Conservation (phyloP, 2,797 vertebrate species). For the Cryptoprocta ferox region DNA sequence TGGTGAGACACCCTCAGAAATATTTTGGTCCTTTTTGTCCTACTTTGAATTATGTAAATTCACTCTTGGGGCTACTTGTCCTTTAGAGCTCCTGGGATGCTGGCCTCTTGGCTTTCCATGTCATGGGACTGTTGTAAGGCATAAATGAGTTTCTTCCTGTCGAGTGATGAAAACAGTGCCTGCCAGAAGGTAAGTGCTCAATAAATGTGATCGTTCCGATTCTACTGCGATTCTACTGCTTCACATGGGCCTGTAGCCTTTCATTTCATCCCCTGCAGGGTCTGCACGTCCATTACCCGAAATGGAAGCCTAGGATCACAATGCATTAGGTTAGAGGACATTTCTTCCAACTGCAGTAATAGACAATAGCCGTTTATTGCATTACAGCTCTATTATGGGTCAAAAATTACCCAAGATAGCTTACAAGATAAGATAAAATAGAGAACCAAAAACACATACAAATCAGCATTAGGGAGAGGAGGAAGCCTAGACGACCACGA, state of each 20-base stretch:
- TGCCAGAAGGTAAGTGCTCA: neutral
- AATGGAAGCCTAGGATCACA: neutral
- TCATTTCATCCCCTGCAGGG: neutral
- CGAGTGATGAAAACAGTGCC: neutral
- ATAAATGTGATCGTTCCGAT: neutral
- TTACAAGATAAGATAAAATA: neutral
- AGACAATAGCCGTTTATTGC: neutral
- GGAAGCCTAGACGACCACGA: neutral
- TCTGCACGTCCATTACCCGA: neutral
- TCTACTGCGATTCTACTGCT: neutral
- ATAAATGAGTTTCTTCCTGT: neutral
- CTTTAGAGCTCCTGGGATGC: neutral
- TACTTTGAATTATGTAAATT: neutral
- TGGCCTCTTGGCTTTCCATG: neutral
- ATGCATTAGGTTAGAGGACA: neutral
- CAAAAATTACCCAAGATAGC: neutral
- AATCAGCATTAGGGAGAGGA: neutral
- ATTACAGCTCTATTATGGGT: neutral
- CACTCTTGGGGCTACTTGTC: neutral
- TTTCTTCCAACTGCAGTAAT: neutral
- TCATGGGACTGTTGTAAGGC: neutral
- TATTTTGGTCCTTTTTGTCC: neutral
- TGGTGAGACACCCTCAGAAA: neutral
- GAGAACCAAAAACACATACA: neutral
- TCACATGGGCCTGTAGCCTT: neutral